phyloP scores from a whole-genome alignment of 2,888 invertebrate genomes.

The Peribatodes rhomboidaria region DNA sequence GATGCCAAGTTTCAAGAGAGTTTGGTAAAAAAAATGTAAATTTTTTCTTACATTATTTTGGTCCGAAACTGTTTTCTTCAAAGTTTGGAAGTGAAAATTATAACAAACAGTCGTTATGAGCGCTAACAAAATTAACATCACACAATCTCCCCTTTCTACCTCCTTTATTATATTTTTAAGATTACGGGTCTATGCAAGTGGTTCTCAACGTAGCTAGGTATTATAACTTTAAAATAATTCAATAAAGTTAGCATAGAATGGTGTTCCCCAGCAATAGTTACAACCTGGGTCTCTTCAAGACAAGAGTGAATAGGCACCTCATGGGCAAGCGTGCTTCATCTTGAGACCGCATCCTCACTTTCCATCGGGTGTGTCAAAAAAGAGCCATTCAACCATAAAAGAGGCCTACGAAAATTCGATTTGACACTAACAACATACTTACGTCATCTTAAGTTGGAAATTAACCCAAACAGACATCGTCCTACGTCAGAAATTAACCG shows the following conservation, averaged over 20 bases:
- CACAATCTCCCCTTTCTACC: not conserved
- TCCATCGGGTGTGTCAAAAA: no score
- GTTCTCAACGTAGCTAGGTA: slow-evolving; percentile 15
- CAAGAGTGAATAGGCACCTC: no score
- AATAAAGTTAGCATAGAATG: no score
- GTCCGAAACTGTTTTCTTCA: not conserved
- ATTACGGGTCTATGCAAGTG: not conserved
- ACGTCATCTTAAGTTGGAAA: no score
- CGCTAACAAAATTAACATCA: not conserved
- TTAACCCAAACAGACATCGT: not conserved
- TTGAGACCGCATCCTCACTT: no score
- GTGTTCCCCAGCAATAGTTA: no score
- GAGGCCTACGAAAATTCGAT: no score
- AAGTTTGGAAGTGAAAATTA: not conserved
- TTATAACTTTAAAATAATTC: no score
- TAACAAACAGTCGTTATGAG: not conserved
- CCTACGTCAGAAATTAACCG: not conserved
- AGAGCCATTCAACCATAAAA: no score
- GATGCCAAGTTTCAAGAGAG: not conserved
- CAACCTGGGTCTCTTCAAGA: no score
- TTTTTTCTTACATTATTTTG: not conserved
- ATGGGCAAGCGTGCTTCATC: no score
- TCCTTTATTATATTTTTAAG: not conserved
- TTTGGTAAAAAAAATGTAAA: not conserved
- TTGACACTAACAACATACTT: no score